Evolutionary conservation across 2,888 invertebrate species (phyloP).

Genomic region (Trachelus iudaicus): DNA sequence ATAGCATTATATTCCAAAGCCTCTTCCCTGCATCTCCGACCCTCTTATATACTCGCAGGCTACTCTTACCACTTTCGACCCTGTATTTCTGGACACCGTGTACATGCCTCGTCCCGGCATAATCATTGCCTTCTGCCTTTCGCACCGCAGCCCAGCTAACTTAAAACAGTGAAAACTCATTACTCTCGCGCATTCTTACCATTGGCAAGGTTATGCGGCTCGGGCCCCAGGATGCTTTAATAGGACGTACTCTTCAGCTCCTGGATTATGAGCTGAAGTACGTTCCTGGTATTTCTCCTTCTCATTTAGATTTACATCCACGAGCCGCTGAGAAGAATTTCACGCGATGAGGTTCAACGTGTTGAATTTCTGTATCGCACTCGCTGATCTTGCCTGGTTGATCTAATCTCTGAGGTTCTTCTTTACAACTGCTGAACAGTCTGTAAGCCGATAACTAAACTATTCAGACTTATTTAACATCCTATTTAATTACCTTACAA

Average conservation of each 20-base stretch:
- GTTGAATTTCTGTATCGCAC: not conserved
- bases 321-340: not conserved
- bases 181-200: constrained; percentile 1
- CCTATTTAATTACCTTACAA: not conserved
- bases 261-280: not conserved
- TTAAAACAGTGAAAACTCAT: constrained; percentile 6
- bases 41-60: not conserved
- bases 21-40: not conserved
- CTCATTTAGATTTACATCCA: not conserved
- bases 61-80: not conserved
- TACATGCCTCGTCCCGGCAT: not conserved
- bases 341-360: not conserved
- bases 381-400: not conserved
- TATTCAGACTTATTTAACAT: not conserved
- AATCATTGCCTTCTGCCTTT: not conserved
- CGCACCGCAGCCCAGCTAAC: not conserved
- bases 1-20: constrained; percentile 45
- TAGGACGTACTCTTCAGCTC: not conserved
- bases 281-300: not conserved
- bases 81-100: not conserved
- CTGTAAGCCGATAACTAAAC: not conserved
- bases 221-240: not conserved
- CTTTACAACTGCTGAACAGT: not conserved
- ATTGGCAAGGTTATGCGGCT: not conserved
- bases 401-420: not conserved